Evolutionary conservation across 2,113 vertebrate species (phyloP), one percentile per base, ranked within the genome.

Genomic region (Tapirus terrestris): DNA sequence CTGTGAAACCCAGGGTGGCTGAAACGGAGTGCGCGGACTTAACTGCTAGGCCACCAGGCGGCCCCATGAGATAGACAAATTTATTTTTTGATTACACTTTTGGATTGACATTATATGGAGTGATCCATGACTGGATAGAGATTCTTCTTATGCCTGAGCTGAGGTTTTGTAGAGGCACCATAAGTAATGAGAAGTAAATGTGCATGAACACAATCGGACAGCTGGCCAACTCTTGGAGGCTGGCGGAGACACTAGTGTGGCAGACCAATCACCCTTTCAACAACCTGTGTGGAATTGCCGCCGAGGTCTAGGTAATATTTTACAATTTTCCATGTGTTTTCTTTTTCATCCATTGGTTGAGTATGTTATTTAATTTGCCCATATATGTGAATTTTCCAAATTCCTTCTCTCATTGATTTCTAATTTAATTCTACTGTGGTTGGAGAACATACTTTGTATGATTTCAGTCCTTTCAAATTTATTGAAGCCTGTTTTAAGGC

Each of bases 181-280:
- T 29, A 45, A 21, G 13, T 48, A 84, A 73, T 27, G 14, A 80
- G 45, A 82, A 11, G 56, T 14, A 82, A 67, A 70, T 2, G 45
- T 20, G 29, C 8, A 2, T 51, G 4, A 1, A 6, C 5, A 6
- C 9, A 27, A 33, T 51, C 9, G 13, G 10, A 8, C 21, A 63
- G 10, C 27, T 48, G 36, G 13, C 10, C 45, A 63, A 36, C 8
- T 51, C 16, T 17, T 16, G 4, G 36, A 16, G 21, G 23, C 56
- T 27, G 10, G 4, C 13, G 53, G 53, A 65, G 56, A 73, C 2
- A 0, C 45, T 80, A 36, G 1, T 56, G 11, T 18, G 21, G 27
- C 6, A 0, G 21, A 70, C 13, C 12, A 16, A 8, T 84, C 17
- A 53, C 27, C 43, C 3, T 39, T 72, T 72, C 17, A 68, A 8